phyloP scores from a whole-genome alignment of 2,888 invertebrate species.

The Choristoneura rosaceana region DNA sequence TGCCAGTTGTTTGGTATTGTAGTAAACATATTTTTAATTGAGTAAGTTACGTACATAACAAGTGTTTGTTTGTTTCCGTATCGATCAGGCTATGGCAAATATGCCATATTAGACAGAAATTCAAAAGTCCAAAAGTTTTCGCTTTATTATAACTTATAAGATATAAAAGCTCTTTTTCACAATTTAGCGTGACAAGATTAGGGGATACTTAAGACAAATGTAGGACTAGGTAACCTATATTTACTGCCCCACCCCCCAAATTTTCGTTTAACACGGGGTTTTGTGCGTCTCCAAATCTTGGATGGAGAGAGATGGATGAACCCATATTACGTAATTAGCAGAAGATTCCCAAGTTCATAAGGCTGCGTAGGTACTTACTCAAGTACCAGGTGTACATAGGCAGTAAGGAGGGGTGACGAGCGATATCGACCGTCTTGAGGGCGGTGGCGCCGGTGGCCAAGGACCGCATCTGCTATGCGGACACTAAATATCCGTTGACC shows the following conservation, averaged over 20 bases:
- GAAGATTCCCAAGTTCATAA: constrained; percentile 21
- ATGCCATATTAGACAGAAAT: no score
- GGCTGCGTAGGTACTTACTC: constrained; percentile 42
- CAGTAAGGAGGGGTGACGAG: constrained; percentile 78
- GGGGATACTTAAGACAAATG: no score
- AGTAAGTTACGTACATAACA: not conserved
- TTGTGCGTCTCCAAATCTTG: no score
- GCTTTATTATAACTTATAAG: no score
- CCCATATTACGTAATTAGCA: not conserved
- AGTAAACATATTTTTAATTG: not conserved
- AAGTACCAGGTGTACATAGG: constrained; percentile 81
- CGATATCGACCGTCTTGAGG: constrained; percentile 83
- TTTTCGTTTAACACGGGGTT: no score
- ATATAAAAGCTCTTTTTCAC: no score
- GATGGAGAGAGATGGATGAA: no score
- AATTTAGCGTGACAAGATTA: no score
- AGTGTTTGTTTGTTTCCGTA: not conserved
- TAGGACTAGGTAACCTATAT: no score
- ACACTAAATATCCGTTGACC: constrained; percentile 84
- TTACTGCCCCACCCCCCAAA: no score
- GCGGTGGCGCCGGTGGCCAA: constrained; percentile 81
- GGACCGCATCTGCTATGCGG: constrained; percentile 83
- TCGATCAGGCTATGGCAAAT: not conserved
- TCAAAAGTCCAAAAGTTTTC: no score
- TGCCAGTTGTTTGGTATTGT: not conserved